phyloP scores from a whole-genome alignment of 2,113 vertebrate genomes.

The Python bivittatus region DNA sequence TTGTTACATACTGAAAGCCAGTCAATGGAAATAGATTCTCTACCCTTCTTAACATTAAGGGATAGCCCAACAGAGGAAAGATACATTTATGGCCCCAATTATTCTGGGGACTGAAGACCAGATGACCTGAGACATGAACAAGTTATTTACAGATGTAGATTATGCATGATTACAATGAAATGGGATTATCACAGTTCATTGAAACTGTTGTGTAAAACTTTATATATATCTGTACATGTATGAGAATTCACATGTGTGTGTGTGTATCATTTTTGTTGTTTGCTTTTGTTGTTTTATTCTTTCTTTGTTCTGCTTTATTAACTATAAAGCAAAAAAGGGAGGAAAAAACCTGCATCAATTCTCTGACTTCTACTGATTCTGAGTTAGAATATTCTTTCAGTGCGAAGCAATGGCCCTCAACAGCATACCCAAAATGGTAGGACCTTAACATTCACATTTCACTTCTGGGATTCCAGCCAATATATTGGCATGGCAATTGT shows the following conservation, averaged over 20 bases:
- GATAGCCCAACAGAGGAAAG: background rate
- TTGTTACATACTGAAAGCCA: background rate
- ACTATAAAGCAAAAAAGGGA: background rate
- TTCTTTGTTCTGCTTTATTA: background rate
- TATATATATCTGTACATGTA: background rate
- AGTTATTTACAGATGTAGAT: background rate
- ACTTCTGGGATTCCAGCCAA: background rate
- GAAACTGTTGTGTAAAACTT: background rate
- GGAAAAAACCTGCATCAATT: background rate
- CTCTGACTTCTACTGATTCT: background rate
- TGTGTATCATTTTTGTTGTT: background rate
- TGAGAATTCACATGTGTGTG: background rate
- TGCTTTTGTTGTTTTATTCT: background rate
- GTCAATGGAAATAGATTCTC: background rate
- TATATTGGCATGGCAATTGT: background rate
- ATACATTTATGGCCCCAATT: background rate
- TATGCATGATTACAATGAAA: background rate
- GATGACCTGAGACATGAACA: background rate
- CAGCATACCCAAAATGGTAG: too few relatives aligned
- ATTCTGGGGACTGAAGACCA: background rate
- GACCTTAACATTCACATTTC: background rate
- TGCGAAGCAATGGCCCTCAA: background rate
- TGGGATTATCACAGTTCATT: background rate
- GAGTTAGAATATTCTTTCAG: background rate
- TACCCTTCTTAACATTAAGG: background rate